Percentiles rank a stretch among this genome's conserved stretches.
Conservation (phyloP, 2,797 vertebrate genomes). For the Pristis pectinata region DNA sequence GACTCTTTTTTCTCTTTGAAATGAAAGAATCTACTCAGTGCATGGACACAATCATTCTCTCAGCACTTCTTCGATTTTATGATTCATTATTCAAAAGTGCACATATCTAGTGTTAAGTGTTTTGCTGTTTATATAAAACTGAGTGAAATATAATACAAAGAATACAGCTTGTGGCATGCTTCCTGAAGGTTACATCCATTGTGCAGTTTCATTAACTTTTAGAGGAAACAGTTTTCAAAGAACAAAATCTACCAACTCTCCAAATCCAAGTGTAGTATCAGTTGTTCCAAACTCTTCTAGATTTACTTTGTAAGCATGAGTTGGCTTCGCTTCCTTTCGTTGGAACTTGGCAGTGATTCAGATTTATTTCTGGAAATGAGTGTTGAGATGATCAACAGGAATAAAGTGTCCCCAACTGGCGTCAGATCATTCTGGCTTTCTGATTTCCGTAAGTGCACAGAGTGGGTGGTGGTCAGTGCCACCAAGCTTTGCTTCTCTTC, state of each 20-base stretch:
- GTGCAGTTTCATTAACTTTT: neutral
- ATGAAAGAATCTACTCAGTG: neutral
- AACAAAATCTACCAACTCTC: neutral
- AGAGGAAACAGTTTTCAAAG: neutral
- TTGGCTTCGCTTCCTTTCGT: neutral
- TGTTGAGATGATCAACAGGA: no score
- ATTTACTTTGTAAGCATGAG: no score
- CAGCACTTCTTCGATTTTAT: neutral
- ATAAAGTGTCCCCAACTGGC: neutral
- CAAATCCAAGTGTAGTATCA: neutral
- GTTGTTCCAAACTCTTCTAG: no score
- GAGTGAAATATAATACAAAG: neutral
- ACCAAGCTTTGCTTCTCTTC: neutral
- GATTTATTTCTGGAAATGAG: neutral
- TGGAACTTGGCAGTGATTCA: neutral
- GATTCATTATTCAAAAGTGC: neutral
- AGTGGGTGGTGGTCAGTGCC: neutral
- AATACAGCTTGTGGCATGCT: neutral
- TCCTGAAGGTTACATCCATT: neutral
- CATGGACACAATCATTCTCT: neutral
- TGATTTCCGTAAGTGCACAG: neutral
- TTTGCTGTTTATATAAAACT: constrained; percentile 10
- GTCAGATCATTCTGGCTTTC: neutral
- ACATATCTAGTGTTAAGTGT: neutral
- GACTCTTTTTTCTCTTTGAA: neutral